Evolutionary conservation across 2,888 invertebrate species (phyloP).

Genomic region (Lamproptera curius): DNA sequence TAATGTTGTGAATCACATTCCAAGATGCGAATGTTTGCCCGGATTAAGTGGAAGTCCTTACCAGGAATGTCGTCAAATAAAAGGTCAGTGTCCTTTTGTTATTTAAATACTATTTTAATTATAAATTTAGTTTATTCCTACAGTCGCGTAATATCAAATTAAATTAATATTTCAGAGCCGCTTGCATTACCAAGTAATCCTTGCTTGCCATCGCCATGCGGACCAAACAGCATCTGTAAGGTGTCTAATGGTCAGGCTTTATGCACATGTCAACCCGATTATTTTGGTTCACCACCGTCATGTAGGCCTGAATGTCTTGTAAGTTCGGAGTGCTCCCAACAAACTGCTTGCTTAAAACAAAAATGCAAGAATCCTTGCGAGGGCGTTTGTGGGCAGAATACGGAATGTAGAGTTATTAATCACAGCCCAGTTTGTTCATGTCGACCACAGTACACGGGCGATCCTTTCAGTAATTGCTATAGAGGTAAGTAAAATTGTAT

Average conservation of each 20-base stretch:
- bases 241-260: conserved; percentile 83
- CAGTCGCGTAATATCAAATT: not conserved
- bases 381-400: conserved; percentile 81
- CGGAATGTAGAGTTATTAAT: conserved; percentile 84
- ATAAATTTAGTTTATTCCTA: not conserved
- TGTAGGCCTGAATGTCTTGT: conserved; percentile 82
- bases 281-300: conserved; percentile 81
- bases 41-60: conserved; percentile 81
- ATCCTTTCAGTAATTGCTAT: conserved; percentile 82
- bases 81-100: conserved; percentile 44
- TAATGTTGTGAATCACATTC: conserved; percentile 83
- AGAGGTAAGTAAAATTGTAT: conserved; percentile 55
- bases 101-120: too few species aligned
- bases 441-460: conserved; percentile 79
- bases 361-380: conserved; percentile 84
- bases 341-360: conserved; percentile 81
- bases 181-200: conserved; percentile 70
- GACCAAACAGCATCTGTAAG: conserved; percentile 85
- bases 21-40: conserved; percentile 82
- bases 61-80: conserved; percentile 66
- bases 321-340: conserved; percentile 81
- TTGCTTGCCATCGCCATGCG: conserved; percentile 87
- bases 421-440: conserved; percentile 87
- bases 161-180: conserved; percentile 42
- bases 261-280: conserved; percentile 84